These are phyloP conservation scores for Drosophila putrida DNA, from an alignment of 2,888 invertebrate species.

Conservation along the genomic window DNA sequence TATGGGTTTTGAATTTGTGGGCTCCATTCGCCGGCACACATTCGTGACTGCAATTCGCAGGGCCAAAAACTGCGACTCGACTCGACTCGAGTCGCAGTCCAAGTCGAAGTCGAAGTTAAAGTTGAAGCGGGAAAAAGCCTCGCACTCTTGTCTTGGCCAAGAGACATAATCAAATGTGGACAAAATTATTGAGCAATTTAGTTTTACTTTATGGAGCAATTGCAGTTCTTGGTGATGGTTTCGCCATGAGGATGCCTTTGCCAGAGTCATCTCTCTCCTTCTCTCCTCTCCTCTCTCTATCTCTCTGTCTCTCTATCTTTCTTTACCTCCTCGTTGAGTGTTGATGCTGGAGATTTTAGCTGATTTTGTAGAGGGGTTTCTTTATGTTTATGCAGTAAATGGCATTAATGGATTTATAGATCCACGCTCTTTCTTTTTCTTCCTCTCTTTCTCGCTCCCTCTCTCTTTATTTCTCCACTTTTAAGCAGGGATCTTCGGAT, in stretches of 20 bases:
- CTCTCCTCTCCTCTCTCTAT: not conserved
- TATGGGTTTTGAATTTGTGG: constrained; percentile 80
- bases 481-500: not conserved
- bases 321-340: constrained; percentile 17
- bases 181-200: constrained; percentile 84
- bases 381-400: constrained; percentile 80
- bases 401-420: constrained; percentile 81
- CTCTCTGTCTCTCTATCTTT: not conserved
- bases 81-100: not conserved
- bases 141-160: constrained; percentile 47
- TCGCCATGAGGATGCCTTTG: constrained; percentile 22
- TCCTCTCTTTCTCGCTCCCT: not conserved
- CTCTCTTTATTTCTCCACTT: no score
- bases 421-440: constrained; percentile 42
- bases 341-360: constrained; percentile 20
- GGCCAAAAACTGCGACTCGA: constrained; percentile 34
- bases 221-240: constrained; percentile 55
- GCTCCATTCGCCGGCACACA: constrained; percentile 59
- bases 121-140: not conserved
- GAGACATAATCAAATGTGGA: constrained; percentile 81
- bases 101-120: constrained; percentile 2
- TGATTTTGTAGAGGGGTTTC: constrained; percentile 55
- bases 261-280: constrained; percentile 6
- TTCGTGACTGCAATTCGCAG: constrained; percentile 75
- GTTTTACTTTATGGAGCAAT: constrained; percentile 83